Evolutionary conservation across 2,113 vertebrate species (phyloP), one percentile per base, ranked within the genome.

Genomic region (Circaetus gallicus): DNA sequence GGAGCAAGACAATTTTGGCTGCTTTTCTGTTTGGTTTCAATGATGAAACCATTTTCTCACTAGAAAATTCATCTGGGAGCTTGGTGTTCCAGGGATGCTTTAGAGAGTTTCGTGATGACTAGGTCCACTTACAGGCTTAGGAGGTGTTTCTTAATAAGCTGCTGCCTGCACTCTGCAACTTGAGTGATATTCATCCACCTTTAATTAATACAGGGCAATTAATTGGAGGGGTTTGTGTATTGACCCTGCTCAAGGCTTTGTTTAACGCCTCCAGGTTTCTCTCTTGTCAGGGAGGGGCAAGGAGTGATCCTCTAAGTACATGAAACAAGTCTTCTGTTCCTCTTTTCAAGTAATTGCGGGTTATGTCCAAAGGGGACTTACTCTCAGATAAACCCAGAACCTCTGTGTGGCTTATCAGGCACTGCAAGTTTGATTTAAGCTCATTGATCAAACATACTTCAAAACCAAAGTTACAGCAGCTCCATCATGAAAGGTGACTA

Each of bases 351-450:
- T 34, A 24, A 16, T n/a, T 38, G 34, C 0, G 6, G 72, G 50
- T 38, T 11, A 0, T 74, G 26, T 21, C 49, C 53, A 28, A 13
- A 32, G 63, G 45, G 59, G 36, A 21, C 63, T 82, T n/a, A 0
- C 24, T 62, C 38, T n/a, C 18, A 38, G 28, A 29, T 53, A 29
- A 78, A 25, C 47, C 20, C 0, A 0, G 3, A 38, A 11, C 5
- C 17, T 24, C n/a, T 19, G 9, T 9, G 43, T 45, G 82, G 13
- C 10, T 93, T 52, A 7, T 0, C 58, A 77, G 32, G 5, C 26
- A 6, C 67, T 32, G 34, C 25, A 70, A 13, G 63, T 58, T 66
- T 53, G 74, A 34, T 69, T 93, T 61, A 13, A 90, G 26, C 62
- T 92, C 29, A 2, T n/a, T 17, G 34, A 58, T 81, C 40, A 92